Evolutionary conservation across 1,140 invertebrate genomes (phyloP).

Genomic region (Antheraea pernyi): DNA sequence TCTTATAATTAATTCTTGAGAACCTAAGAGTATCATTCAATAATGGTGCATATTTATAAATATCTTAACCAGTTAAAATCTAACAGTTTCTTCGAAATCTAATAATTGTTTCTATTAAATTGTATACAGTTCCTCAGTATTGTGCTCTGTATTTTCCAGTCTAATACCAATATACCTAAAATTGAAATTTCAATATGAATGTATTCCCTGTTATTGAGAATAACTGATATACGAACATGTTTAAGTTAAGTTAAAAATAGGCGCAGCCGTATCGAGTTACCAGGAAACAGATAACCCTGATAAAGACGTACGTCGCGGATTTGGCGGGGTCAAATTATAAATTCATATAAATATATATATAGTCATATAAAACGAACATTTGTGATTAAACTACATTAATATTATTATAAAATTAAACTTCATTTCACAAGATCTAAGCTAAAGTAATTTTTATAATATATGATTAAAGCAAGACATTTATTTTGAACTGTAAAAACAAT

Average conservation of each 20-base stretch:
- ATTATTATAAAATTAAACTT: not conserved
- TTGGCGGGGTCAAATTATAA: slow-evolving; percentile 12
- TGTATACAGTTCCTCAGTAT: too few species aligned
- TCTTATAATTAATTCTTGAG: not conserved
- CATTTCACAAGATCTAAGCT: not conserved
- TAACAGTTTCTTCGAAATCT: too few species aligned
- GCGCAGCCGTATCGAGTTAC: slow-evolving; percentile 14
- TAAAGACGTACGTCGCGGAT: slow-evolving; percentile 14
- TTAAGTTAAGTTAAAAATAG: slow-evolving; percentile 15
- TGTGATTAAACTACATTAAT: not conserved
- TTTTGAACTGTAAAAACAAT: too few species aligned
- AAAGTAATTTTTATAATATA: too few species aligned
- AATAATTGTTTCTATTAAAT: too few species aligned
- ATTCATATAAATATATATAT: not conserved
- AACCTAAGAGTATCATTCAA: not conserved
- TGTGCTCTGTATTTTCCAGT: too few species aligned
- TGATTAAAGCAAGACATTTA: too few species aligned
- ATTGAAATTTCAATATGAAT: too few species aligned
- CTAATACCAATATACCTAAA: too few species aligned
- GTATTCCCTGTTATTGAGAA: too few species aligned
- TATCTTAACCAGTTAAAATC: too few species aligned
- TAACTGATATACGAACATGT: not conserved
- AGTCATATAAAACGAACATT: not conserved
- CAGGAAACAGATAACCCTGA: slow-evolving; percentile 26
- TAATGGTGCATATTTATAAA: not conserved